Percentiles rank a stretch among this genome's conserved stretches.
phyloP scores from a whole-genome alignment of 2,888 invertebrate species.

The Kuschelorhynchus macadamiae region DNA sequence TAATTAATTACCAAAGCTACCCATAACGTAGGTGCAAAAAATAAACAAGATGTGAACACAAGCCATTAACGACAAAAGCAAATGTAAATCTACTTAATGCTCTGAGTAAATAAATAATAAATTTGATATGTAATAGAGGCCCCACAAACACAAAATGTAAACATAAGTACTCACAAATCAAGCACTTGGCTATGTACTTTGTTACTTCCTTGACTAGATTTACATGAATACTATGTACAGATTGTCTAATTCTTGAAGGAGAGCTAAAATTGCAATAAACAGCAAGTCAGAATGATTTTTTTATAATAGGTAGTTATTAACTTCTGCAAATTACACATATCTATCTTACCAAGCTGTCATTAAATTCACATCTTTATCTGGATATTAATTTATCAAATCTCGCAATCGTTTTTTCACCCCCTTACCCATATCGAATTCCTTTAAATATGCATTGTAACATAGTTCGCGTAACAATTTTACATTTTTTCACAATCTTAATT shows the following conservation, averaged over 20 bases:
- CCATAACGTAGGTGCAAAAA: not conserved
- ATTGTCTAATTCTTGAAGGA: not conserved
- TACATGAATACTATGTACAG: not conserved
- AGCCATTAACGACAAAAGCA: constrained; percentile 14
- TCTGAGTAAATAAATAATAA: constrained; percentile 22
- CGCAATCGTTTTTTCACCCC: no score
- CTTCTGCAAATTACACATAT: no score
- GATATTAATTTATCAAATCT: no score
- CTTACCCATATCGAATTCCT: no score
- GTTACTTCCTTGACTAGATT: constrained; percentile 16
- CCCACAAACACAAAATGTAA: constrained; percentile 18
- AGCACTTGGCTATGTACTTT: constrained; percentile 15
- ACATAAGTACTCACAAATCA: constrained; percentile 32
- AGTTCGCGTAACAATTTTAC: no score
- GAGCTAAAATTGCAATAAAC: no score
- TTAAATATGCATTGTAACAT: no score
- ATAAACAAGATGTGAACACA: not conserved
- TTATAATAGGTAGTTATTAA: no score
- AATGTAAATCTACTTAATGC: constrained; percentile 24
- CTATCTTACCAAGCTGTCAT: no score
- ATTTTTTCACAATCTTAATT: no score
- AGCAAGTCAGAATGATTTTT: no score
- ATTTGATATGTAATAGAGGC: constrained; percentile 15
- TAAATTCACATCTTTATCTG: no score
- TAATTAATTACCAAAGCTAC: not conserved